phyloP scores from a whole-genome alignment of 2,113 vertebrate species.

The Pangasianodon hypophthalmus region DNA sequence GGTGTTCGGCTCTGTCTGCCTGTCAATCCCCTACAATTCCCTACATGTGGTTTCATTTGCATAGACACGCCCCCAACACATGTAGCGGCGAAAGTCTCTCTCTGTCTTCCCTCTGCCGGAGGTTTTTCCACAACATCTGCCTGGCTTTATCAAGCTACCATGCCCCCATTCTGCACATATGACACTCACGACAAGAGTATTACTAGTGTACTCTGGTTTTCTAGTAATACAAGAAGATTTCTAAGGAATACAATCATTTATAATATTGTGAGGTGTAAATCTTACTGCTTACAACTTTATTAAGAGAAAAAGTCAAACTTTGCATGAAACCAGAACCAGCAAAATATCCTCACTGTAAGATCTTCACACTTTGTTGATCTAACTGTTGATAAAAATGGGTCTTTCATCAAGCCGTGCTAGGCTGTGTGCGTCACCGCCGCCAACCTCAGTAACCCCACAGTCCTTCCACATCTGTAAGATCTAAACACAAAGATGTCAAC shows the following conservation, averaged over 20 bases:
- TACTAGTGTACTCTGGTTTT: not conserved
- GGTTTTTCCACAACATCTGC: conserved; percentile 53
- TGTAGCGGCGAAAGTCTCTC: not conserved
- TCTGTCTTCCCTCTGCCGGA: not conserved
- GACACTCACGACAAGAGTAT: not conserved
- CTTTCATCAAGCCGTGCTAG: conserved; percentile 63
- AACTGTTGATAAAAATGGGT: not conserved
- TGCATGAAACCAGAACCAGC: not conserved
- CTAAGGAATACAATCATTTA: not conserved
- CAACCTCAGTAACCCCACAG: conserved; percentile 43
- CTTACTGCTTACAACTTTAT: not conserved
- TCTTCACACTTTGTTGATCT: not conserved
- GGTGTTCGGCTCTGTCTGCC: conserved; percentile 24
- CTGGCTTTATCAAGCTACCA: conserved; percentile 33
- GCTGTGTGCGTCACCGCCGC: conserved; percentile 55
- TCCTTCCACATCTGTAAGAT: conserved; percentile 43
- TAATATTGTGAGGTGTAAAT: not conserved
- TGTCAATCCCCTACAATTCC: conserved; percentile 52
- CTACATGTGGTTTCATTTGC: conserved; percentile 46
- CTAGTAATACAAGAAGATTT: not conserved
- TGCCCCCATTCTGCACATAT: conserved; percentile 36
- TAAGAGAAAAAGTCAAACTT: not conserved
- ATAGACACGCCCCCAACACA: conserved; percentile 54
- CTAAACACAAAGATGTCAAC: conserved; percentile 27
- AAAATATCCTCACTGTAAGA: not conserved